Base-by-base conservation (phyloP, 2,797 vertebrate genomes). In the Muraenolepis orangiensis region DNA sequence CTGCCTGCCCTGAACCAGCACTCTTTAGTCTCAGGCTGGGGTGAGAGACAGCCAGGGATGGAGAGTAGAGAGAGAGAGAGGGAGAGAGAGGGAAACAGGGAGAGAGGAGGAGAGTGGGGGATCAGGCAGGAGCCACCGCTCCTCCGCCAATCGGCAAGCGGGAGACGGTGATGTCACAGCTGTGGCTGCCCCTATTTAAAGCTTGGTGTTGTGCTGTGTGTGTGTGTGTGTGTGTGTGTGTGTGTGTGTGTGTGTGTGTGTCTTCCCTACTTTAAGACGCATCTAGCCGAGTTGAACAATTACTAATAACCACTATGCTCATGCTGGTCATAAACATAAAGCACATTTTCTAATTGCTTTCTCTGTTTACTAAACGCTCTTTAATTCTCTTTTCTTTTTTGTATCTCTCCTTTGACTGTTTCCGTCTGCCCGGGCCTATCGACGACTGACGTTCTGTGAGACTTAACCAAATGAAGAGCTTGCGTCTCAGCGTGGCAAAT, bases 121-220 rank as follows among this genome's bases (percentile, higher is more conserved):
- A 26, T 64, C 57, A 26, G 8, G 13, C 57, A 28, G 57, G 23
- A 64, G 57, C 57, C 38, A 51, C 14, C 14, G 40, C 70, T 30
- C 34, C 38, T 71, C 38, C 70, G 31, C 70, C 46, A 86, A 94
- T 95, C 93, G 78, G 80, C 74, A 81, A 1, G 18, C 38, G 2
- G 85, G 88, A 87, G 81, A 76, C 72, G 46, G 88, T 94, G 94
- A 94, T 92, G 91, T 94, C 92, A 94, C 85, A 79, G 80, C 74
- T 76, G 66, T 77, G 85, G 86, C 90, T 87, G 89, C 88, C 83
- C 88, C 6, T 64, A 80, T 89, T 83, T 89, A 82, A 85, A 80
- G 81, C 67, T 67, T 72, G 69, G 85, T 34, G 80, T 31, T 80
- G 64, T 74, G 61, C 72, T 71, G 71, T 36, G 66, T 20, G 64